Base-by-base conservation (phyloP, 2,888 invertebrate species). In the Drosophila robusta region DNA sequence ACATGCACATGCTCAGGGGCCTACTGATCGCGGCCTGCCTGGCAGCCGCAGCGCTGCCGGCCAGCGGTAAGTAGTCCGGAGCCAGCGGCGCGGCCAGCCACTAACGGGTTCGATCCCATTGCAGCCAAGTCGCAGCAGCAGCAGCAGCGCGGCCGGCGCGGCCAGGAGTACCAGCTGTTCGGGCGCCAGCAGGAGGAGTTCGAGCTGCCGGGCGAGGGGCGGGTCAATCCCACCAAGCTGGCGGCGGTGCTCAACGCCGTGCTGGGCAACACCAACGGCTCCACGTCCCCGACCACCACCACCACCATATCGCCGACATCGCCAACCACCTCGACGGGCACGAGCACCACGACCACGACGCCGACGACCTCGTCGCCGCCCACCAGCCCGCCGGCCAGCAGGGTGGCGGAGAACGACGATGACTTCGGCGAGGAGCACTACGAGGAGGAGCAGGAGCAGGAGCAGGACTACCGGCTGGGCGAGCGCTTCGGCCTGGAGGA, bases 11-110 rank as follows among this genome's bases (percentile, higher is more conserved):
- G 60, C 34, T 78, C 14, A 78, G 69, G 54, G 69, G 68, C 52
- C 57, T 83, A 38, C 46, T 88, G 9, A 14, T 82, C 12, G 57
- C 77, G 36, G 70, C 69, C 68, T 83, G 85, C 73, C 61, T 88
- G 61, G 86, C 78, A 56, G 78, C 65, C 46, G 24, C 75, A 9
- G 76, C 70, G 7, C 46, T 79, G 32, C 69, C 65, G 64, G 56
- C 57, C 3, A 70, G 39, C 42, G 84, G 86, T 87, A 67, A 78
- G 83, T 73, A 9, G 4, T 4, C 4, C 2, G 11, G 1, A 3
- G 2, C 1, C 18, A 29, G 3, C n/a, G 29, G 18, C 11, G 32
- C 4, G 12, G 4, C 3, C 8, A 16, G n/a, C 38, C 11, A n/a
- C 8, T 2, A 4, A 12, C 29, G 29, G 29, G 34, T 7, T 6